Conservation (phyloP, 2,113 vertebrate species). For the Pardalotus punctatus region DNA sequence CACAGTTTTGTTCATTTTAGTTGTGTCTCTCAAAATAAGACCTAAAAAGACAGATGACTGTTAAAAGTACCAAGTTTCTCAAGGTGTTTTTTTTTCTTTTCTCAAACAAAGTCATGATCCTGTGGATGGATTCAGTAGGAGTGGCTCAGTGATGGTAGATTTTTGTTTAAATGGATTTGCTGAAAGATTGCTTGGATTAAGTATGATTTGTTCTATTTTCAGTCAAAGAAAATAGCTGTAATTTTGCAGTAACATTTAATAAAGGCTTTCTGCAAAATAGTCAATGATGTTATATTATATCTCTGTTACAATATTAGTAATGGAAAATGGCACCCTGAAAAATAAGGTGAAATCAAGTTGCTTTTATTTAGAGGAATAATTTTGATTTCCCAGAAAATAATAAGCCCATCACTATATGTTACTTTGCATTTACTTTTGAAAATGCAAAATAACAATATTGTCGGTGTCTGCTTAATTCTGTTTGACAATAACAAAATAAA, state of each 20-base stretch:
- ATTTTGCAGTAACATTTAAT: slow-evolving; percentile 63
- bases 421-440: slow-evolving; percentile 58
- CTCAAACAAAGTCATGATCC: background rate
- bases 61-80: background rate
- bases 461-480: slow-evolving; percentile 57
- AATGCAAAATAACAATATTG: slow-evolving; percentile 42
- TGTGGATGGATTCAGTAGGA: background rate
- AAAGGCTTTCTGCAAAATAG: slow-evolving; percentile 37
- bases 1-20: background rate
- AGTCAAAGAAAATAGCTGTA: slow-evolving; percentile 28
- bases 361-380: slow-evolving; percentile 63
- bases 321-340: slow-evolving; percentile 58
- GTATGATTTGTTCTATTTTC: slow-evolving; percentile 16
- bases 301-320: slow-evolving; percentile 42
- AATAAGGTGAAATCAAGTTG: slow-evolving; percentile 42
- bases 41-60: background rate
- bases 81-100: background rate
- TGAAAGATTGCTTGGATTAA: slow-evolving; percentile 33
- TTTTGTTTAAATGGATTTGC: slow-evolving; percentile 16
- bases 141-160: background rate
- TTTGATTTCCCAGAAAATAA: slow-evolving; percentile 65
- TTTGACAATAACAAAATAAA: slow-evolving; percentile 70
- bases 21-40: background rate
- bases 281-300: slow-evolving; percentile 1
- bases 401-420: slow-evolving; percentile 18